Evolutionary conservation across 2,888 invertebrate genomes (phyloP).

Genomic region (Rutpela maculata): DNA sequence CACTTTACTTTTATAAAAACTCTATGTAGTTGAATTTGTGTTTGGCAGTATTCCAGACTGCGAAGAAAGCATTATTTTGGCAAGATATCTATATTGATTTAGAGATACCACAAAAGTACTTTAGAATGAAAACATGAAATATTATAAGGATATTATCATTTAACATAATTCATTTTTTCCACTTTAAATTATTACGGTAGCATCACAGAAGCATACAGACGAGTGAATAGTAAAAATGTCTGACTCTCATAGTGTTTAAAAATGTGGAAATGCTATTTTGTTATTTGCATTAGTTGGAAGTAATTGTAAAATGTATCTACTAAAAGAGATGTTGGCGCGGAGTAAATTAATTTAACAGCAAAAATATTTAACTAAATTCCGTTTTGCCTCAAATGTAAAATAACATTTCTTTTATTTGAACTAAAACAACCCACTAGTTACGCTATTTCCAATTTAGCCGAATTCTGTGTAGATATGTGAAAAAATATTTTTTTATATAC

Average conservation of each 20-base stretch:
- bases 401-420: background rate
- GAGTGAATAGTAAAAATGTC: background rate
- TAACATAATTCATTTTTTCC: conserved; percentile 25
- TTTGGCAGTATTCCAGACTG: conserved; percentile 25
- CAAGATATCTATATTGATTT: conserved; percentile 32
- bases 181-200: background rate
- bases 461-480: no score
- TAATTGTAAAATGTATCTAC: no score
- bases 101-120: conserved; percentile 28
- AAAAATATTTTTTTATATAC: no score
- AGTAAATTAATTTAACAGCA: background rate
- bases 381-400: background rate
- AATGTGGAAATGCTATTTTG: no score
- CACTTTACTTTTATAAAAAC: conserved; percentile 26
- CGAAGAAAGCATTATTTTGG: conserved; percentile 28
- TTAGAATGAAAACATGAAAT: conserved; percentile 22
- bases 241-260: background rate
- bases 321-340: background rate
- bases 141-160: conserved; percentile 7
- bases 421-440: background rate
- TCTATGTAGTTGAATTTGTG: conserved; percentile 20
- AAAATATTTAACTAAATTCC: background rate
- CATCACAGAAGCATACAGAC: background rate
- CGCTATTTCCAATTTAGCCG: background rate
- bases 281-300: no score